Evolutionary conservation across 2,113 vertebrate genomes (phyloP), one percentile per base, ranked within the genome.

Genomic region (Illadopsis cleaveri): DNA sequence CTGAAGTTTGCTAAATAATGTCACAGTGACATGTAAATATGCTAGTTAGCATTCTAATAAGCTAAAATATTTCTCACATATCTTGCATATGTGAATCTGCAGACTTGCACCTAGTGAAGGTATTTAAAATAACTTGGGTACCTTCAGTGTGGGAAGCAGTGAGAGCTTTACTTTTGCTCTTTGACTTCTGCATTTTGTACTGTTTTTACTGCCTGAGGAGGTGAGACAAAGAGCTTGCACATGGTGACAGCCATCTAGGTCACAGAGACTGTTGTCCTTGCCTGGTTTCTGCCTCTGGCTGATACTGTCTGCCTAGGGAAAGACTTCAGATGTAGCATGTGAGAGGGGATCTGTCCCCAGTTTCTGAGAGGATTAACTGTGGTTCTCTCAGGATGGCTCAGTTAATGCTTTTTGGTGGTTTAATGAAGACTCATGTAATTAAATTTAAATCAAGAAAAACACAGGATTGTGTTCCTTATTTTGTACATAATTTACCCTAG

Each of bases 261-360:
- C 25, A 14, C 33, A 66, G 28, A n/a, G 15, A 35, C 13, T 12
- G 3, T 3, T 17, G 6, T 16, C 40, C 35, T 58, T 64, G 11
- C 48, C 73, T 72, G 6, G 5, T 33, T 71, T 53, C 22, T 28
- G 22, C 28, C 7, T 23, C 35, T 65, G 47, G 15, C n/a, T 80
- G 12, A 13, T 38, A 12, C 0, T 53, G 9, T 13, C 21, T 82
- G 40, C 30, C 13, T 18, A 5, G 5, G 9, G 22, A 3, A 31
- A 66, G 35, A 4, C 3, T 51, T 79, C 22, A 56, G 25, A 11
- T 9, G 10, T 15, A 15, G 28, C 8, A 10, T 0, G 0, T 2
- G 42, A 61, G 16, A 50, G 15, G 31, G 31, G 28, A 65, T 50
- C 16, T 23, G 14, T 11, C 6, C 23, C 4, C 8, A 23, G 9